phyloP scores from a whole-genome alignment of 2,113 vertebrate species.

The Sinocyclocheilus anshuiensis region DNA sequence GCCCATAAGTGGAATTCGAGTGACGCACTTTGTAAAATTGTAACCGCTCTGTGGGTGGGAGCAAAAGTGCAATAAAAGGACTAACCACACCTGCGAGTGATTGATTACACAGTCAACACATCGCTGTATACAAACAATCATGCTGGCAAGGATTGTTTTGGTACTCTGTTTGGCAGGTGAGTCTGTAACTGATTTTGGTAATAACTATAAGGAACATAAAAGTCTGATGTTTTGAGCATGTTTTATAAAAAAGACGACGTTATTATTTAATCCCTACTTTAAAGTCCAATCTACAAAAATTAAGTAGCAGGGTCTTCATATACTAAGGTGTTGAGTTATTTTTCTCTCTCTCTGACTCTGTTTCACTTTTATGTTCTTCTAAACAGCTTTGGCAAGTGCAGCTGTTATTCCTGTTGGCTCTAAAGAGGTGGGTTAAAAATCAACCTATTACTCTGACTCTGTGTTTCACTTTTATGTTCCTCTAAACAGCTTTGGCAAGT shows the following conservation, averaged over 20 bases:
- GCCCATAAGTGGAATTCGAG: background rate
- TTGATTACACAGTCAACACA: background rate
- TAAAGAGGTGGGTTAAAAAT: background rate
- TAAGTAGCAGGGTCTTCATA: background rate
- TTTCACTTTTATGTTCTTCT: background rate
- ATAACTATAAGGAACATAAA: no score
- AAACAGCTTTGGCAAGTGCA: conserved; percentile 4
- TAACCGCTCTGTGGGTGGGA: background rate
- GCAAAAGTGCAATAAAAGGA: background rate
- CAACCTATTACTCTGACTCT: background rate
- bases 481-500: conserved; percentile 8
- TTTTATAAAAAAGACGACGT: background rate
- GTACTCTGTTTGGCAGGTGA: conserved; percentile 41
- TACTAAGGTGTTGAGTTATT: background rate
- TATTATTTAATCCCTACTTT: background rate
- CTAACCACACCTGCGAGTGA: background rate
- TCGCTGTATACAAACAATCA: background rate
- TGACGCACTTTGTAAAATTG: background rate
- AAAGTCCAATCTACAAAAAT: background rate
- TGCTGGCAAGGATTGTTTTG: background rate
- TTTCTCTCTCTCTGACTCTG: background rate
- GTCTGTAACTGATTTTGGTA: background rate
- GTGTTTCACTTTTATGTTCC: background rate
- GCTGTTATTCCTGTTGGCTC: background rate
- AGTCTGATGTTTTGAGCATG: background rate